These are phyloP conservation scores for Hydrocynus forskahlii DNA, from an alignment of 2,797 vertebrate genomes.

Conservation along the genomic window DNA sequence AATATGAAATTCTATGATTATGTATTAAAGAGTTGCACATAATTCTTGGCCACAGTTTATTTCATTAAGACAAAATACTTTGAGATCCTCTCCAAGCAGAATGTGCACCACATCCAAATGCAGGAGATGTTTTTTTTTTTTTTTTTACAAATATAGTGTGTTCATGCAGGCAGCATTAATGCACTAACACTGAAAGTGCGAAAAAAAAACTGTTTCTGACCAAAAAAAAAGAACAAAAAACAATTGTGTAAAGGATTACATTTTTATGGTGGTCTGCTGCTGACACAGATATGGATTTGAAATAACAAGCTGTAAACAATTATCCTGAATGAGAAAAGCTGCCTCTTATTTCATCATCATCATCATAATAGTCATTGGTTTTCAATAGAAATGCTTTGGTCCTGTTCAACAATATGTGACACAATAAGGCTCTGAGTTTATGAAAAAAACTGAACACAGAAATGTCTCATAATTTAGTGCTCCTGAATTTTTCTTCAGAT, in stretches of 20 bases:
- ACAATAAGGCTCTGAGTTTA: background rate
- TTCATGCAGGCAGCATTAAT: background rate
- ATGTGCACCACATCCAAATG: background rate
- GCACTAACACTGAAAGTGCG: no score
- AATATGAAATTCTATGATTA: background rate
- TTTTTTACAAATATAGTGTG: background rate
- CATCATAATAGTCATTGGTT: background rate
- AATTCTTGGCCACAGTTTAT: background rate
- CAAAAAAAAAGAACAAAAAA: no score
- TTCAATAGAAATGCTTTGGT: background rate
- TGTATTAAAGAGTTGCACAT: background rate
- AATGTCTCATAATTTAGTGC: slow-evolving; percentile 61
- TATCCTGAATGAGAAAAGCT: background rate
- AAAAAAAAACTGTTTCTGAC: no score
- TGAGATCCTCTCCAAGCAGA: background rate
- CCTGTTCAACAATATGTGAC: background rate
- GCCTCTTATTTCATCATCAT: background rate
- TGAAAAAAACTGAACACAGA: background rate
- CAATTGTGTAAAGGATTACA: background rate
- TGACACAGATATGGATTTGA: background rate
- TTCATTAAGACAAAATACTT: background rate
- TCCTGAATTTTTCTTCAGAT: slow-evolving; percentile 34
- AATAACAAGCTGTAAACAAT: slow-evolving; percentile 1
- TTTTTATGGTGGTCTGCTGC: background rate
- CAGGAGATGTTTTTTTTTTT: no score